Evolutionary conservation across 1,140 invertebrate species (phyloP), one percentile per base, ranked within the genome.

Genomic region (Lerema accius): DNA sequence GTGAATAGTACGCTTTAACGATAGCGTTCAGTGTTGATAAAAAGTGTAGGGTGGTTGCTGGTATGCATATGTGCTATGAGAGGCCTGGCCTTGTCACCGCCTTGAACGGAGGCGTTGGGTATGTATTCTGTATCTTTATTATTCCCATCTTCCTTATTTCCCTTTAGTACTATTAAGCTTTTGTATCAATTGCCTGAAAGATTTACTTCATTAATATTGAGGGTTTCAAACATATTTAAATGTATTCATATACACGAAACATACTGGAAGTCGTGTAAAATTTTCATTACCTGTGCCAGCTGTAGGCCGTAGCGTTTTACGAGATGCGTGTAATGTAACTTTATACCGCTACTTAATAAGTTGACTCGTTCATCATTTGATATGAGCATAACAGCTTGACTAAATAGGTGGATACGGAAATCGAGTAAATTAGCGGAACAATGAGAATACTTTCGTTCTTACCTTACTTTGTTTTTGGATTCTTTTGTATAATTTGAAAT

Each of bases 1-100:
- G 59, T 71, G 63, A 59, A 49, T 69, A 69, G 28, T 49, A 63
- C 23, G 67, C 68, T 70, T 67, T 59, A 63, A 80, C 73, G 50
- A 82, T 80, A 79, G 76, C 78, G 72, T 74, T 80, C 69, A 73
- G 78, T 78, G 77, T 70, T 42, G 68, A 78, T 64, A 78, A 82
- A 59, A 69, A 76, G 73, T 65, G 63, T 64, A 66, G 46, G 32
- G 76, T 71, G 71, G 65, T 69, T 67, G 81, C 74, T 82, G 84
- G 82, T 78, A 90, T 90, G 87, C 87, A 87, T 83, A 80, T 88
- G 85, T 90, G 87, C 76, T 90, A 88, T 87, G 87, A 88, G 71
- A 75, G 85, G 71, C 84, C 85, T 39, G 83, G 82, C 46, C 62
- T 87, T 65, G 82, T 88, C 67, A 80, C 80, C 78, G 69, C 84